Evolutionary conservation across 2,797 vertebrate genomes (phyloP), one percentile per base, ranked within the genome.

Genomic region (Lagocephalus sceleratus): DNA sequence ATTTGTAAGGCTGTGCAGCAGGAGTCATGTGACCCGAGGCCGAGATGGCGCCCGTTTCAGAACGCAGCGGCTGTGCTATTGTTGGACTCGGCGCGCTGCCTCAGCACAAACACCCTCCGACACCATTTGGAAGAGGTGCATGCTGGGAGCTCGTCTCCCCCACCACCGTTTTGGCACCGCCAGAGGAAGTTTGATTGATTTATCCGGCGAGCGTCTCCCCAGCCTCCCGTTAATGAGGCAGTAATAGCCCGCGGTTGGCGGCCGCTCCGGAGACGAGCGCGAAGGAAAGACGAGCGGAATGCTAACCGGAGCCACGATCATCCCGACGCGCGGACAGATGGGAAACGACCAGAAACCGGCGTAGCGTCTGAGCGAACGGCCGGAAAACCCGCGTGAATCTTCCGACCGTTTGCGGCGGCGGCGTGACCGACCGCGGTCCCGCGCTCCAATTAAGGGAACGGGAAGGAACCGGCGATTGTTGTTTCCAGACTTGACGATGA

Each of bases 181-280:
- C 68, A 73, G 71, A 51, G 79, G 71, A 83, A 68, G 77, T 83
- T 76, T 88, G 88, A 91, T 89, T 88, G 89, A 91, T 91, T 89
- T 86, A 87, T 87, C 78, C 84, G 79, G 70, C 75, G 63, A 2
- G 70, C 68, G 72, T 83, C 82, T 81, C 75, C 76, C 82, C 72
- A 73, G 73, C 83, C 80, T 73, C 65, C 75, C 79, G 84, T 84
- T 90, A 89, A 89, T 88, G 86, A 90, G 88, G 85, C 85, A 86
- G 79, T 89, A 87, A 89, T 85, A 83, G 86, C 80, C 83, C 71
- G 75, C 66, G 66, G 84, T 81, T 69, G 75, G 78, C 75, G 74
- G 41, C 76, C 71, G 50, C 74, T 73, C 69, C 68, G 25, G 74
- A 86, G 78, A 85, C 58, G 54, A 75, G 79, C 73, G 78, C 66